A percentile compares a stretch with the other conserved stretches of the same genome.
Conservation (phyloP, 2,113 vertebrate genomes). For the Mustelus asterias region DNA sequence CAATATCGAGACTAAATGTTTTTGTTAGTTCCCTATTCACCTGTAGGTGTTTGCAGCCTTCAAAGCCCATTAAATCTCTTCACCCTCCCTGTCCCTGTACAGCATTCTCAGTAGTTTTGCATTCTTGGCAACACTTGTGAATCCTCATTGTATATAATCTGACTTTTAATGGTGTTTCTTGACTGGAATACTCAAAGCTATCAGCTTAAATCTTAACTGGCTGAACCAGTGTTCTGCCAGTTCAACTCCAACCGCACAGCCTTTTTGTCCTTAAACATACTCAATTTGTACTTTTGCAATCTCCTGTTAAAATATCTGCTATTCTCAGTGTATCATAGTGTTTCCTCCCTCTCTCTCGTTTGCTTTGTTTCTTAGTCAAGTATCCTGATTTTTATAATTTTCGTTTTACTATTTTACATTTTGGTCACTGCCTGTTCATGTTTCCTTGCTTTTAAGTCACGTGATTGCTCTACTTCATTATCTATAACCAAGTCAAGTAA, state of each 20-base stretch:
- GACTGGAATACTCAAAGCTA: not conserved
- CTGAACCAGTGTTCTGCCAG: not conserved
- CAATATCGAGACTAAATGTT: not conserved
- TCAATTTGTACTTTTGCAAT: not conserved
- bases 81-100: not conserved
- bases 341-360: not conserved
- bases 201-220: not conserved
- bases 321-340: not conserved
- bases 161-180: not conserved
- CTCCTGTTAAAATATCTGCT: not conserved
- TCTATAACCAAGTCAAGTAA: not conserved
- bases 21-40: too few species aligned
- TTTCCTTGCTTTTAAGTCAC: not conserved
- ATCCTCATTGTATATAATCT: not conserved
- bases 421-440: not conserved
- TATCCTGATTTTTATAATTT: not conserved
- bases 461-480: not conserved
- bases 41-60: not conserved
- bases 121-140: not conserved
- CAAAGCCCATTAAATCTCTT: not conserved
- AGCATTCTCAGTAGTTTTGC: not conserved
- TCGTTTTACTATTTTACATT: not conserved
- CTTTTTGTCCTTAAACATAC: not conserved
- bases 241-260: not conserved
- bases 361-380: not conserved